Evolutionary conservation across 2,888 invertebrate genomes (phyloP), one percentile per base, ranked within the genome.

Genomic region (Yponomeuta cagnagella): DNA sequence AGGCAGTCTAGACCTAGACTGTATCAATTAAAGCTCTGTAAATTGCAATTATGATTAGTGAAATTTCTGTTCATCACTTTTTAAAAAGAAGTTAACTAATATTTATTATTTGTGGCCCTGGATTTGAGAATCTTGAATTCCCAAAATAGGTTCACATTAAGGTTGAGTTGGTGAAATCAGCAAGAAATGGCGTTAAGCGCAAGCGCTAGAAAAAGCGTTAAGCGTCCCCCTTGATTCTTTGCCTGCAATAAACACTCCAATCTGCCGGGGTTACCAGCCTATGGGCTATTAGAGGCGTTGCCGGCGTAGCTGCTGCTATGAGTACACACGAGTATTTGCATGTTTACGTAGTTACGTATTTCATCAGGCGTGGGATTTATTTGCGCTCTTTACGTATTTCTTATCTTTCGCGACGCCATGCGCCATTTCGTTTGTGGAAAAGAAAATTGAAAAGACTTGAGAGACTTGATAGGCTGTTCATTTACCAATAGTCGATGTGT

Each of bases 371-470:
- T 30, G 33, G 30, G 30, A 65, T 65, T 23, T 65, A 65, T 65
- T 65, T 65, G 65, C 30, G 30, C 65, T 15, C 69, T 48, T 70
- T 52, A 2, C 12, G 23, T 23, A 23, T 67, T 33, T 33, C 12
- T 15, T 70, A 23, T 48, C 75, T 70, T 75, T 12, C 37, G 75
- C 73, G 79, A 83, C 77, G 72, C 75, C 65, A 8, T 64, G 82
- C 77, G 72, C 75, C 65, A 8, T 64, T 58, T 2, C 10, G 2
- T 64, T 23, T 65, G 12, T 31, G 33, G 33, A 12, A 31, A 33
- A 33, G 31, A 65, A 12, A 31, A 30, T 65, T 58, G 52, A 58
- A 58, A 8, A 43, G 43, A 5, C 6, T 43, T 43, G 0, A 8
- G 43, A 43, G 43, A 43, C 43, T 43, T 43, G 43, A 0, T 43